These are phyloP conservation scores for Anser brachyrhynchus DNA, from an alignment of 2,113 vertebrate species.

Conservation along the genomic window DNA sequence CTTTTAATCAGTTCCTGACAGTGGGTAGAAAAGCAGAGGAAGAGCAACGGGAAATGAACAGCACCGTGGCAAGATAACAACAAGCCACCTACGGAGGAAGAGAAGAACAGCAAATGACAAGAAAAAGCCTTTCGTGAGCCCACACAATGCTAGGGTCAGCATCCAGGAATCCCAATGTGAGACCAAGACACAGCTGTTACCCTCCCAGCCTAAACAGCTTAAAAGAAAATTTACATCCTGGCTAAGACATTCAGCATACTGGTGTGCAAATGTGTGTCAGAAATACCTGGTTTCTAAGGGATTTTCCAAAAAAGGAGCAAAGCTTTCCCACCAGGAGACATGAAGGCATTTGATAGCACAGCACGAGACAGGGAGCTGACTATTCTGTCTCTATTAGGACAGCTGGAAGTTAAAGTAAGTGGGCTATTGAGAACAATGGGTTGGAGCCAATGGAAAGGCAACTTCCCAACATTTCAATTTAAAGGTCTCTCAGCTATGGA, in stretches of 20 bases:
- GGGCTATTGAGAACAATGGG: constrained; percentile 55
- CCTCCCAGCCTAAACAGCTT: neutral
- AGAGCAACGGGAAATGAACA: neutral
- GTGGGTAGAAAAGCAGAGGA: neutral
- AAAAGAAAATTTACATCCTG: neutral
- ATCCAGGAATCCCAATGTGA: neutral
- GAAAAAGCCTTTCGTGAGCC: neutral
- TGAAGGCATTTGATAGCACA: constrained; percentile 41
- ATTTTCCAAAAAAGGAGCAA: constrained; percentile 39
- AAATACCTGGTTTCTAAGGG: constrained; percentile 17
- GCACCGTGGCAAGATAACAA: neutral
- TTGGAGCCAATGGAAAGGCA: constrained; percentile 59
- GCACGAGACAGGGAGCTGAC: neutral
- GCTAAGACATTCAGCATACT: neutral
- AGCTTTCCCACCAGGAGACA: constrained; percentile 19
- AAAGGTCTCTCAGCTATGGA: constrained; percentile 67
- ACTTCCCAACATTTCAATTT: constrained; percentile 66
- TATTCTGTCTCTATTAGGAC: constrained; percentile 14
- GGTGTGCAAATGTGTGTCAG: neutral
- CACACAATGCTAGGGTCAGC: neutral
- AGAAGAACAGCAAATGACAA: neutral
- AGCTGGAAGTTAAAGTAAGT: constrained; percentile 59
- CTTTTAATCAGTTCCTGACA: neutral
- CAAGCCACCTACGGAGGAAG: neutral
- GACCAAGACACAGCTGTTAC: neutral